These are phyloP conservation scores for Colius striatus DNA, from an alignment of 2,113 vertebrate genomes.

Conservation along the genomic window DNA sequence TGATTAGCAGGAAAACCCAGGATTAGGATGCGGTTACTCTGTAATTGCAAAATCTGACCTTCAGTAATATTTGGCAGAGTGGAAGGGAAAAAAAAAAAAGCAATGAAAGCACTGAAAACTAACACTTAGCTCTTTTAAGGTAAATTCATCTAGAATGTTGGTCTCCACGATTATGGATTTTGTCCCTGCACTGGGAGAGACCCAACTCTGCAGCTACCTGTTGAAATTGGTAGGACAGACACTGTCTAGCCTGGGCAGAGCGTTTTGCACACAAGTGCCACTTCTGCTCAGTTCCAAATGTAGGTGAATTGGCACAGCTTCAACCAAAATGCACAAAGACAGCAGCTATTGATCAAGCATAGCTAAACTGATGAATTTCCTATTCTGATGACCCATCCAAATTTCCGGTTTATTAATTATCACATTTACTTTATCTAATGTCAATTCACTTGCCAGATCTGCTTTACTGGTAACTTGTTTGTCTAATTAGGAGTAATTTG, in stretches of 20 bases:
- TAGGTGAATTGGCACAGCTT: neutral
- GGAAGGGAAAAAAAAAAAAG: neutral
- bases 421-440: conserved; percentile 12
- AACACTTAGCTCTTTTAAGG: neutral
- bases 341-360: neutral
- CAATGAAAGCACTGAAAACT: neutral
- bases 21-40: conserved; percentile 39
- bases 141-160: neutral
- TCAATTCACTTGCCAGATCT: conserved; percentile 22
- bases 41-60: conserved; percentile 45
- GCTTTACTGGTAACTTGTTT: neutral
- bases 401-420: conserved; percentile 25
- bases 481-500: conserved; percentile 40
- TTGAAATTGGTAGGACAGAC: neutral
- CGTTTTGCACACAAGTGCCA: neutral
- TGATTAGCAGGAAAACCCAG: conserved; percentile 39
- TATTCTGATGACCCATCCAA: neutral
- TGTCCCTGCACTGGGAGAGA: neutral
- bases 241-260: neutral
- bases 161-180: neutral
- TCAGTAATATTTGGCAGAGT: neutral
- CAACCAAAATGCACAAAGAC: neutral
- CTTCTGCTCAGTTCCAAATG: neutral
- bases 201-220: neutral
- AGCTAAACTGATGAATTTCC: neutral